Evolutionary conservation across 2,113 vertebrate genomes (phyloP).

Genomic region (Melospiza melodia): DNA sequence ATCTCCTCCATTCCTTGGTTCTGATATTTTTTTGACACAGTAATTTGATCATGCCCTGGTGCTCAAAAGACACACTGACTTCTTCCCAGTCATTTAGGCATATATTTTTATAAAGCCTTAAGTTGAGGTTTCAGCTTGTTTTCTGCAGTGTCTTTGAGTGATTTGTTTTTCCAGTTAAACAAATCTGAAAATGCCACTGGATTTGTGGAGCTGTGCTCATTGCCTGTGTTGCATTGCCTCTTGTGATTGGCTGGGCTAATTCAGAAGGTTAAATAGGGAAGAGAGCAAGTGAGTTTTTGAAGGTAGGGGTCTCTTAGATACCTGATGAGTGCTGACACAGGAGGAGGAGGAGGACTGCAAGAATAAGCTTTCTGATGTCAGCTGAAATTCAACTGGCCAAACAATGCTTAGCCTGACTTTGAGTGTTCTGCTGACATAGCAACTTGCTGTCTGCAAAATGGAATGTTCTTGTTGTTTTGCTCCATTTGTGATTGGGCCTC

Average conservation of each 20-base stretch:
- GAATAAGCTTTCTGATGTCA: background rate
- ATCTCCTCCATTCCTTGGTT: background rate
- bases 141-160: background rate
- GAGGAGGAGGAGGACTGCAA: background rate
- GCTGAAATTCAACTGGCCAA: background rate
- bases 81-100: background rate
- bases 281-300: background rate
- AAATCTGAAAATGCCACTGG: background rate
- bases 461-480: background rate
- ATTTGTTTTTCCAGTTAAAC: background rate
- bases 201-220: background rate
- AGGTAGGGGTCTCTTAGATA: background rate
- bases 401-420: background rate
- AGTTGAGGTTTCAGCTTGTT: background rate
- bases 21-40: background rate
- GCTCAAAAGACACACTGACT: background rate
- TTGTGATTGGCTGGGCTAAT: background rate
- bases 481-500: background rate
- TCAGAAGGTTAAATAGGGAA: background rate
- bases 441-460: background rate
- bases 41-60: background rate
- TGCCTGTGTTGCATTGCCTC: background rate
- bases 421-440: background rate
- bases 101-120: background rate
- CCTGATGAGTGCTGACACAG: background rate